Evolutionary conservation across 2,113 vertebrate species (phyloP).

Genomic region (Dunckerocampus dactyliophorus): DNA sequence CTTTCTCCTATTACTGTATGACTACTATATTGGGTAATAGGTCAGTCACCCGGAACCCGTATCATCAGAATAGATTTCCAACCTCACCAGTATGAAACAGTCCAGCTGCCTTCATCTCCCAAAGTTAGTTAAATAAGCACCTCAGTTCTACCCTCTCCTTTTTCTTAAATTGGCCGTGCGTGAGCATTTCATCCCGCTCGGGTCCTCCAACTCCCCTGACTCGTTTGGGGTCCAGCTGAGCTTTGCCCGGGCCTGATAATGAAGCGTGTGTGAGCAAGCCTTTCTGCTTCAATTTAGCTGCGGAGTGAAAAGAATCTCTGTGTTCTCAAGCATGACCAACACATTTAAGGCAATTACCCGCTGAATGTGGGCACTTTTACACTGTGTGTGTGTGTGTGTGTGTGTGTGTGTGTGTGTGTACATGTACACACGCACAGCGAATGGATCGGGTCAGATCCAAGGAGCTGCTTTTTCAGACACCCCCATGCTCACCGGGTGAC

Average conservation of each 20-base stretch:
- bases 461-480: constrained; percentile 42
- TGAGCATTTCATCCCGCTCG: constrained; percentile 21
- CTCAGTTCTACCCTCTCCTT: constrained; percentile 17
- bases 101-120: constrained; percentile 30
- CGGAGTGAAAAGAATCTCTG: constrained; percentile 43
- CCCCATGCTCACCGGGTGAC: constrained; percentile 34
- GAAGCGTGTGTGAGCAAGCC: constrained; percentile 49
- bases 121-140: constrained; percentile 32
- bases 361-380: not conserved
- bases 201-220: constrained; percentile 36
- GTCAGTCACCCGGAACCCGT: not conserved
- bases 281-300: constrained; percentile 51
- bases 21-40: too few relatives aligned
- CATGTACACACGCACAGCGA: constrained; percentile 25
- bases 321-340: constrained; percentile 57
- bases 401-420: constrained; percentile 6
- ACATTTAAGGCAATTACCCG: constrained; percentile 52
- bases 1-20: too few relatives aligned
- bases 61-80: constrained; percentile 12
- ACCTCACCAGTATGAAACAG: constrained; percentile 8
- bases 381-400: constrained; percentile 9
- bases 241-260: constrained; percentile 42
- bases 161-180: constrained; percentile 34
- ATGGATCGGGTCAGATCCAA: constrained; percentile 38
- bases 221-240: constrained; percentile 39